These are phyloP conservation scores for Melieria picta DNA, from an alignment of 2,888 invertebrate genomes.

Conservation along the genomic window DNA sequence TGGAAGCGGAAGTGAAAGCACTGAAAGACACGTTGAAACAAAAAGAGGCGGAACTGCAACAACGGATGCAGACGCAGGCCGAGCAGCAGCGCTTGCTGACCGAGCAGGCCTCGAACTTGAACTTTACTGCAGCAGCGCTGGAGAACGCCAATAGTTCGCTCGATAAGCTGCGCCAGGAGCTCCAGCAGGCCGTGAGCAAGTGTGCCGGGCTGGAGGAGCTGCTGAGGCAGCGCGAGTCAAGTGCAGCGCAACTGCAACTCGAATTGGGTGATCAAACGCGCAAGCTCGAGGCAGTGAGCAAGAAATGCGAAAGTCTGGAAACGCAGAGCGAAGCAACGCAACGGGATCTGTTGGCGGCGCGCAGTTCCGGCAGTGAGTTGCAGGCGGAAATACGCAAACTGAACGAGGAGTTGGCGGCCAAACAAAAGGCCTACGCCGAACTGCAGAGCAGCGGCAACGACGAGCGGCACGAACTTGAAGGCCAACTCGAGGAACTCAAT, in stretches of 20 bases:
- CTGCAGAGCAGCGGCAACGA: constrained; percentile 43
- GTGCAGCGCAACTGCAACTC: constrained; percentile 45
- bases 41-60: constrained; percentile 38
- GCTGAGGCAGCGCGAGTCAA: constrained; percentile 44
- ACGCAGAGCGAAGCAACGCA: constrained; percentile 47
- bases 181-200: constrained; percentile 36
- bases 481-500: constrained; percentile 51
- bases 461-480: constrained; percentile 48
- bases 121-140: constrained; percentile 31
- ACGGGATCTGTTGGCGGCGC: constrained; percentile 66
- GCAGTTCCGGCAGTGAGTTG: constrained; percentile 40
- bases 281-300: constrained; percentile 47
- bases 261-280: constrained; percentile 56
- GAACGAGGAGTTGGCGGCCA: constrained; percentile 57
- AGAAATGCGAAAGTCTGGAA: constrained; percentile 46
- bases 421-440: constrained; percentile 47
- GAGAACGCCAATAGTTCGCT: constrained; percentile 45
- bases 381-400: constrained; percentile 48
- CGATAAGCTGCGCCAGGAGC: constrained; percentile 45
- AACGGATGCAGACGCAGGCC: constrained; percentile 32
- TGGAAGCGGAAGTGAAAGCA: constrained; percentile 40
- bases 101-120: constrained; percentile 42
- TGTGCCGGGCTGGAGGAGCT: constrained; percentile 44
- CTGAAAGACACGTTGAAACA: constrained; percentile 39
- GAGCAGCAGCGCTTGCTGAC: constrained; percentile 38